Conservation (phyloP, 2,797 vertebrate genomes). For the Macropodus opercularis region DNA sequence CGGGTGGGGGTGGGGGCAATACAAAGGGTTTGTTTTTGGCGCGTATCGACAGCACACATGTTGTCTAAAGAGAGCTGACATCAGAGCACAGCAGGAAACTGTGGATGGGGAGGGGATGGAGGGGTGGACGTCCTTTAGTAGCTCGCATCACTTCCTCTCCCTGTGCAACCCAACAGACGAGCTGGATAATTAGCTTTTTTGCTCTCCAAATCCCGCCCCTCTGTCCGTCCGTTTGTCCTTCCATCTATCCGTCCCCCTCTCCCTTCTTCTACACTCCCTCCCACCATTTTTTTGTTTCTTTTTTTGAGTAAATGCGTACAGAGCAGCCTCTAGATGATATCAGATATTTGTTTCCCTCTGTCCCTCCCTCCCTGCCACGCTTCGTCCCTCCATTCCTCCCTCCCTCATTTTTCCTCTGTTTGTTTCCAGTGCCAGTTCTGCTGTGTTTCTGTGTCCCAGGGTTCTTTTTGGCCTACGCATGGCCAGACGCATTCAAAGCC, state of each 20-base stretch:
- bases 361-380: conserved; percentile 67
- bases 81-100: conserved; percentile 98
- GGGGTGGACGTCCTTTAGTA: conserved; percentile 95
- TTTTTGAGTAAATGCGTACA: conserved; percentile 77
- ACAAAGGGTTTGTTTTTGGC: conserved; percentile 98
- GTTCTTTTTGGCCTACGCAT: conserved; percentile 80
- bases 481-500: conserved; percentile 83
- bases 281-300: conserved; percentile 64
- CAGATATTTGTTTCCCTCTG: conserved; percentile 71
- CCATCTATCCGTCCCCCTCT: conserved; percentile 59
- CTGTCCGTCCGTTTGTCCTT: conserved; percentile 75
- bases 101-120: conserved; percentile 74
- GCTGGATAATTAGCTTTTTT: conserved; percentile 92
- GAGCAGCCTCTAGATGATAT: conserved; percentile 81
- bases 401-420: conserved; percentile 78
- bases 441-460: conserved; percentile 81
- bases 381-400: conserved; percentile 65
- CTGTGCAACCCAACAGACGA: conserved; percentile 90
- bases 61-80: conserved; percentile 99
- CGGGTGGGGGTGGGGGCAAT: conserved; percentile 76
- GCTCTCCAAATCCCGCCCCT: conserved; percentile 78
- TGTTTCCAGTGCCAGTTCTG: conserved; percentile 85
- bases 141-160: conserved; percentile 93
- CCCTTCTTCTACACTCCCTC: conserved; percentile 56
- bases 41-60: conserved; percentile 94